Evolutionary conservation across 2,113 vertebrate genomes (phyloP), one percentile per base, ranked within the genome.

Genomic region (Archocentrus centrarchus): DNA sequence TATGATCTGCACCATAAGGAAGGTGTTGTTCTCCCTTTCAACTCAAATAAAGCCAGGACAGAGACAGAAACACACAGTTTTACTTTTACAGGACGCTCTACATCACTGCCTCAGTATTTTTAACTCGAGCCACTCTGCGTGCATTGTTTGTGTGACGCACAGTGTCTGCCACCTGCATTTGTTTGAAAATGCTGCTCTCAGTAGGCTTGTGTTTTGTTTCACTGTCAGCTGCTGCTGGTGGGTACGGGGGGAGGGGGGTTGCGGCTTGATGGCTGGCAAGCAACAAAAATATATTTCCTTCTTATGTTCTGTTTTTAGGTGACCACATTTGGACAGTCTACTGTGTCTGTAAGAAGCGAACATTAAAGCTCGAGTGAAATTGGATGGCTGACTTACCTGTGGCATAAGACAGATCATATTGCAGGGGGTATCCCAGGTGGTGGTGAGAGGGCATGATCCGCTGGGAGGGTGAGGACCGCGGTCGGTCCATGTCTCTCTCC

Each of bases 401-500:
- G 95, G 97, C 96, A 88, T 98, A 99, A 86, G 98, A 97, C 92
- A 99, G 94, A 95, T 98, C 98, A 82, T 99, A 99, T 93, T 99
- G 98, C 95, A 99, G 92, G 0, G 98, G 97, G 94, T 99, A 99
- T 80, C 97, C 97, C 88, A 99, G 94, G 93, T 99, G 98, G 94
- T 99, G 98, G 88, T 99, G 98, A 0, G 98, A 97, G 2, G 98
- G 96, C 96, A 99, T 98, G 92, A 99, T 96, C 86, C 98, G 97
- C 93, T 99, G 98, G 1, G 98, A 99, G 2, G 98, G 98, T 0
- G 98, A 99, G n/a, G 97, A 98, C 77, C 98, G 97, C 1, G 98
- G 98, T 70, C 98, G 95, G 84, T 99, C 98, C 0, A 96, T 53
- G 7, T 96, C 97, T 87, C 96, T 80, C n/a, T 96, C 95, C 78